phyloP scores from a whole-genome alignment of 30 jellyfish, hydroid and myxozoan genomes.

The Hydractinia echinata region DNA sequence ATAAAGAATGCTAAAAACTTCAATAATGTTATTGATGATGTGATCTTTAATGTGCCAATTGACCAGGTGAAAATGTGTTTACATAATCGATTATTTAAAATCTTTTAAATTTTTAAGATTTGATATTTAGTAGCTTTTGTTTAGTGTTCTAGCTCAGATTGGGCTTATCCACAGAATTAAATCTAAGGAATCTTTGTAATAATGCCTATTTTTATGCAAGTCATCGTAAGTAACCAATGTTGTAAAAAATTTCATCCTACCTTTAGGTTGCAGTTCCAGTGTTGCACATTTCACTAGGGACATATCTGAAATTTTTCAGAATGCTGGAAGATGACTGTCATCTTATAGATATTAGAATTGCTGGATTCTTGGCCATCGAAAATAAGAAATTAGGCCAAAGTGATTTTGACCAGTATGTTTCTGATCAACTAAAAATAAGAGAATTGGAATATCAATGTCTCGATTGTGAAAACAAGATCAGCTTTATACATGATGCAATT shows the following conservation, averaged over 20 bases:
- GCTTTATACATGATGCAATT: constrained; percentile 5
- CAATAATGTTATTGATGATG: constrained; percentile 18
- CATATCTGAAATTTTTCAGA: constrained; percentile 18
- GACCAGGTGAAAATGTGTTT: constrained; percentile 1
- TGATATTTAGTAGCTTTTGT: too few relatives aligned
- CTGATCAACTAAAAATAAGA: not conserved
- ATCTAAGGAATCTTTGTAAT: too few relatives aligned
- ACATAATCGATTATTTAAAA: too few relatives aligned
- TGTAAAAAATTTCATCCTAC: constrained; percentile 10
- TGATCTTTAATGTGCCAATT: not conserved
- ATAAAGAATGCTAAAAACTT: constrained; percentile 16
- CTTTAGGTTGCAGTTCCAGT: constrained; percentile 50
- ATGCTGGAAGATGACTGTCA: constrained; percentile 31
- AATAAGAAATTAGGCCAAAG: too few relatives aligned
- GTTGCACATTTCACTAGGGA: constrained; percentile 49
- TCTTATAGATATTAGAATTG: constrained; percentile 24
- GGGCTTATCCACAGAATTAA: too few relatives aligned
- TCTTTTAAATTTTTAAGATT: too few relatives aligned
- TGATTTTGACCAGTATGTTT: constrained; percentile 11
- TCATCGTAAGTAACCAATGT: not conserved
- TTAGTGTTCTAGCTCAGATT: too few relatives aligned
- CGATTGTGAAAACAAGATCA: constrained; percentile 19
- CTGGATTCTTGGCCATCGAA: constrained; percentile 24
- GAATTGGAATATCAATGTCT: not conserved
- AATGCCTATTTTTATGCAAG: too few relatives aligned